Evolutionary conservation across 2,888 invertebrate species (phyloP).

Genomic region (Penaeus monodon): DNA sequence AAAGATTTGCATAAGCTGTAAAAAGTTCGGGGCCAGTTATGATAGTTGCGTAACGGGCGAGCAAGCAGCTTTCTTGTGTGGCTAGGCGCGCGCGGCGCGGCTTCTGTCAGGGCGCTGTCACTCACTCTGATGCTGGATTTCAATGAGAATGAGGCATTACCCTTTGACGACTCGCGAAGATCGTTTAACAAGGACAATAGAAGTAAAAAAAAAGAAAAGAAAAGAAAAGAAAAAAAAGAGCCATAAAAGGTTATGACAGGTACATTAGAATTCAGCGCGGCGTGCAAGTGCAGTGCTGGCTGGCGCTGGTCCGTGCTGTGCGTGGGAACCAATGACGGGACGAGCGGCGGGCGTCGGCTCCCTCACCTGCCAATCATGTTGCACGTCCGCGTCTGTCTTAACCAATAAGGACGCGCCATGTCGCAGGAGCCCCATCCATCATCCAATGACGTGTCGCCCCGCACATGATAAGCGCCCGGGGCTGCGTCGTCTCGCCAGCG

Average conservation of each 20-base stretch:
- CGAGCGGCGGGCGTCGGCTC: conserved; percentile 41
- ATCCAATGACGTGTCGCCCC: conserved; percentile 54
- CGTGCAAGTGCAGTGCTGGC: conserved; percentile 22
- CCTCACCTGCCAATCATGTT: conserved; percentile 49
- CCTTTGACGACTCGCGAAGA: conserved; percentile 24
- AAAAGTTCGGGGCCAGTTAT: background rate
- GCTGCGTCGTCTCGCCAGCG: conserved; percentile 28
- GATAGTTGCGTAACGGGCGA: conserved; percentile 8
- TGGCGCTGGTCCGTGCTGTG: conserved; percentile 23
- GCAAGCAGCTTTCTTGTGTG: background rate
- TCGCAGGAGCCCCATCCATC: conserved; percentile 42
- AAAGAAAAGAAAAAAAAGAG: conserved; percentile 25
- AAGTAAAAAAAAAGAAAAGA: conserved; percentile 20
- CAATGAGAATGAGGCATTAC: conserved; percentile 12
- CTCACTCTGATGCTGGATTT: conserved; percentile 16
- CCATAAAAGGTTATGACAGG: conserved; percentile 40
- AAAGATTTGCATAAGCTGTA: conserved; percentile 22
- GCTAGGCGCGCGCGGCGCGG: background rate
- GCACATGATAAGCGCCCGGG: conserved; percentile 41
- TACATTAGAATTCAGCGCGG: conserved; percentile 18
- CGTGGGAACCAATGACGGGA: conserved; percentile 41
- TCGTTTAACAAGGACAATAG: conserved; percentile 34
- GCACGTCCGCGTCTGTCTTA: conserved; percentile 38
- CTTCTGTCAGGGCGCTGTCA: background rate
- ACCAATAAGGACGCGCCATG: conserved; percentile 40